phyloP scores from a whole-genome alignment of 2,113 vertebrate genomes.

The Hydropotes inermis region DNA sequence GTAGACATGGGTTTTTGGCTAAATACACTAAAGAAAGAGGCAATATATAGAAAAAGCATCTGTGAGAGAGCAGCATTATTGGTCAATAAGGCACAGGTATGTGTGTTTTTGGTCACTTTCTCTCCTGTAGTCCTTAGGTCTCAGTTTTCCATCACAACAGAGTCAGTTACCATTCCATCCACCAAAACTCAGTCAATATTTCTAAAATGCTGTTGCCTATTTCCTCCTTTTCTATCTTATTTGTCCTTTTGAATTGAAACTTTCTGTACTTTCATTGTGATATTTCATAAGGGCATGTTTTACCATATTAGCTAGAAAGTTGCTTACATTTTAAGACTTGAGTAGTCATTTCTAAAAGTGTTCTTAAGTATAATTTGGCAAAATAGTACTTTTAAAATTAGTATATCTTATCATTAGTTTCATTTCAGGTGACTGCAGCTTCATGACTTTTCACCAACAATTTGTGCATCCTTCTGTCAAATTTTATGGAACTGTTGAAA shows the following conservation, averaged over 20 bases:
- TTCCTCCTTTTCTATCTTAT: neutral
- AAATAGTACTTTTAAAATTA: neutral
- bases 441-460: neutral
- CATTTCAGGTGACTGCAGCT: neutral
- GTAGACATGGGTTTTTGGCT: neutral
- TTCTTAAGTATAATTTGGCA: neutral
- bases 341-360: neutral
- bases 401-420: neutral
- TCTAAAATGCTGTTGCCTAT: neutral
- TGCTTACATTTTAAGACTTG: neutral
- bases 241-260: neutral
- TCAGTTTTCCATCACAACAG: neutral
- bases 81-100: neutral
- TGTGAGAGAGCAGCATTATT: neutral
- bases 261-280: neutral
- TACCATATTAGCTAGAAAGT: neutral
- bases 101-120: neutral
- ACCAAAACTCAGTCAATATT: neutral
- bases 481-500: neutral
- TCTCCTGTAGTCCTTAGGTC: neutral
- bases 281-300: neutral
- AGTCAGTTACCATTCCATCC: neutral
- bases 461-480: neutral
- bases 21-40: neutral
- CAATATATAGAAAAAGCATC: neutral